Evolutionary conservation across 2,888 invertebrate species (phyloP), one percentile per base, ranked within the genome.

Genomic region (Troides oblongomaculatus): DNA sequence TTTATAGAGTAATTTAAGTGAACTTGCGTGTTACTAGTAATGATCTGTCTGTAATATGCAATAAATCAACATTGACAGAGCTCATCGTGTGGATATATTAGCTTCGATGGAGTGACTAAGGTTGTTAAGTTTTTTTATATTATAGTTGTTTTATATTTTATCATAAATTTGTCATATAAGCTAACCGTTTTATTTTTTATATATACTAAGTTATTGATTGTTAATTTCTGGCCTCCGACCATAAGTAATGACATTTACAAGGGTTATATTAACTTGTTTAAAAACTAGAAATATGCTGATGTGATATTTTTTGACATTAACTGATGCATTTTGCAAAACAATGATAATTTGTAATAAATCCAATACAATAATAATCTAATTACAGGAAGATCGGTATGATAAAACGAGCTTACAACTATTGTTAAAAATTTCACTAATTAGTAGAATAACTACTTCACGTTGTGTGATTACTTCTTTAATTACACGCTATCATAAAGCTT

Each of bases 1-100:
- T 39, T n/a, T 17, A n/a, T 36, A 10, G 18, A 18, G 39, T 39
- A 61, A 61, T 61, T 18, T 18, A 61, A 39, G 30, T 39, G n/a
- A 5, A 39, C n/a, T 56, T 57, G 39, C 56, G 39, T 39, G 56
- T 57, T 64, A 64, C 57, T 21, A 23, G 18, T 57, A 53, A 56
- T 58, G 23, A 18, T 36, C 58, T 58, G 8, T 36, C 6, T 57
- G 25, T 63, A 23, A 43, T 43, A 43, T 39, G 39, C 64, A 64
- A 64, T 64, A 64, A 64, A 64, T 64, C 64, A 58, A 23, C 57
- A 43, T 64, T 58, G 43, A 57, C 39, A 39, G 56, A 56, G 36
- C 21, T 39, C 57, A 64, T 21, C 21, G 21, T 21, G 21, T 21
- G 21, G 21, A 21, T 21, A 21, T 21, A 62, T 50, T 23, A 30